Evolutionary conservation across 2,888 invertebrate species (phyloP).

Genomic region (Caenorhabditis uteleia): DNA sequence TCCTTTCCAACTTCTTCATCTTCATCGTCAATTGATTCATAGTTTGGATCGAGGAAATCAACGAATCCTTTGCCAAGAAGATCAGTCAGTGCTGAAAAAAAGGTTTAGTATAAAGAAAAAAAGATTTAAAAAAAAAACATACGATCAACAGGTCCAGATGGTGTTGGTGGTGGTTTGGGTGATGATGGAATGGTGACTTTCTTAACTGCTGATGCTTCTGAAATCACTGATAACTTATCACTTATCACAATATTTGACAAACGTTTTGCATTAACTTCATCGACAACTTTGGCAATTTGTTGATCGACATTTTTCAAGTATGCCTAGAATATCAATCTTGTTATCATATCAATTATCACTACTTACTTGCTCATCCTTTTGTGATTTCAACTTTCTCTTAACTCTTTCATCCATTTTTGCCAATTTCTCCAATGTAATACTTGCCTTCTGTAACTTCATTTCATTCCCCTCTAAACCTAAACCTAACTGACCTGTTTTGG

Average conservation of each 20-base stretch:
- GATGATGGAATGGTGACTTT: conserved; percentile 2
- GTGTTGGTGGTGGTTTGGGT: conserved; percentile 7
- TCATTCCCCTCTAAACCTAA: background rate
- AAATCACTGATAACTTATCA: background rate
- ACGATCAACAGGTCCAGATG: conserved; percentile 25
- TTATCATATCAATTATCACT: background rate
- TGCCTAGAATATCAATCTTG: background rate
- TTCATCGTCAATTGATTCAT: conserved; percentile 49
- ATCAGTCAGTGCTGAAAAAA: conserved; percentile 53
- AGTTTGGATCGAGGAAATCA: conserved; percentile 59
- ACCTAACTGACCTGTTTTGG: conserved; percentile 12
- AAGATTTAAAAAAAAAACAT: background rate
- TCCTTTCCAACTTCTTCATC: conserved; percentile 39
- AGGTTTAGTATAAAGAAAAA: background rate
- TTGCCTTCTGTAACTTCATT: conserved; percentile 1
- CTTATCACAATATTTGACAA: background rate
- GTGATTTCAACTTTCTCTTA: conserved; percentile 4
- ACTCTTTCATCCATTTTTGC: conserved; percentile 18
- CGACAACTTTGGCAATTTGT: conserved; percentile 32
- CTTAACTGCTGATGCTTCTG: conserved; percentile 14
- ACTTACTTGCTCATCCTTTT: conserved; percentile 13
- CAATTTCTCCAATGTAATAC: conserved; percentile 25
- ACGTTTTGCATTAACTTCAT: conserved; percentile 30
- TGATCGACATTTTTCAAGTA: conserved; percentile 29
- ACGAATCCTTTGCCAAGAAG: conserved; percentile 58